phyloP scores from a whole-genome alignment of 2,888 invertebrate genomes.

The Amblyjoppa proteus region DNA sequence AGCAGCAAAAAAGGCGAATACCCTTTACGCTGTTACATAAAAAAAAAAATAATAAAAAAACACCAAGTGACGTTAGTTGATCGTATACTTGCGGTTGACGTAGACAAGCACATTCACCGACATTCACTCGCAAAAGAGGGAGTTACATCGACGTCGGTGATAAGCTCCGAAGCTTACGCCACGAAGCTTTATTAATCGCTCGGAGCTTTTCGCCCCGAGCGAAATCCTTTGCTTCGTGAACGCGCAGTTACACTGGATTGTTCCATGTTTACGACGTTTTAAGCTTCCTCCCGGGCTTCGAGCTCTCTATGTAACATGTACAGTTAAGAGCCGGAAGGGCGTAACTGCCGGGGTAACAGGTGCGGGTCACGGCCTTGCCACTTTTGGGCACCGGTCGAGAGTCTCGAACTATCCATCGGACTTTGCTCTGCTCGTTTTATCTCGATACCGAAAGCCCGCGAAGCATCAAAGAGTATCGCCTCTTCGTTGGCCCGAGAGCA shows the following conservation, averaged over 20 bases:
- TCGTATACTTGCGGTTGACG: neutral
- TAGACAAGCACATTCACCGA: neutral
- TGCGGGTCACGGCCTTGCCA: neutral
- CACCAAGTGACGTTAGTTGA: neutral
- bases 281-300: neutral
- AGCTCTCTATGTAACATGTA: neutral
- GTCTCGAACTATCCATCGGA: neutral
- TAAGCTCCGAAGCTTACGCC: constrained; percentile 31
- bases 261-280: constrained; percentile 24
- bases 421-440: constrained; percentile 7
- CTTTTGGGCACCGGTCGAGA: neutral
- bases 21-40: no score
- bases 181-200: constrained; percentile 57
- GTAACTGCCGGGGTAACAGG: neutral
- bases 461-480: neutral
- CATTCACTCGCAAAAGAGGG: neutral
- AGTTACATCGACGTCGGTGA: constrained; percentile 26
- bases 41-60: no score
- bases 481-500: constrained; percentile 28
- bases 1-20: no score
- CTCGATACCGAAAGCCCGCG: constrained; percentile 17
- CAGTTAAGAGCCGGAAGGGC: neutral
- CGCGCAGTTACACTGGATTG: constrained; percentile 14
- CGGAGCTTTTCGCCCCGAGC: constrained; percentile 15
- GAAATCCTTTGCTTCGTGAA: constrained; percentile 22